Evolutionary conservation across 2,888 invertebrate genomes (phyloP).

Genomic region (Pinctada fucata): DNA sequence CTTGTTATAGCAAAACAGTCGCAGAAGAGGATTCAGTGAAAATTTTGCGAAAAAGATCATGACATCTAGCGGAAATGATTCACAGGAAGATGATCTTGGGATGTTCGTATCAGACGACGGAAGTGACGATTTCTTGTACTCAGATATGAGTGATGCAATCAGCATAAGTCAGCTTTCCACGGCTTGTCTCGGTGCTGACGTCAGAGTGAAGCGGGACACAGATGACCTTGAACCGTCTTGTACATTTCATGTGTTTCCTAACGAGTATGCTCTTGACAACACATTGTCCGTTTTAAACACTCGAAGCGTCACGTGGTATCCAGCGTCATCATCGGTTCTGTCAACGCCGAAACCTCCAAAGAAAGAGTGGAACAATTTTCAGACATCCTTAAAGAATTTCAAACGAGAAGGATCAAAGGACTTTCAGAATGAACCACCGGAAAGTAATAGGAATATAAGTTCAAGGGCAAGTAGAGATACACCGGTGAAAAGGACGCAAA

Average conservation of each 20-base stretch:
- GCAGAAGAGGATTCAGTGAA: no score
- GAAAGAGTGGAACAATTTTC: background rate
- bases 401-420: background rate
- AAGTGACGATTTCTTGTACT: slow-evolving; percentile 10
- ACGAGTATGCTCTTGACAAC: slow-evolving; percentile 35
- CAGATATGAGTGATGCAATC: slow-evolving; percentile 42
- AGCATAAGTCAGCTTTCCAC: slow-evolving; percentile 60
- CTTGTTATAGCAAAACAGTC: no score
- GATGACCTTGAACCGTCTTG: slow-evolving; percentile 47
- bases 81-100: background rate
- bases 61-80: background rate
- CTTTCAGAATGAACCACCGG: background rate
- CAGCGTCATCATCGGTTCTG: slow-evolving; percentile 6
- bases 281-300: slow-evolving; percentile 28
- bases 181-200: slow-evolving; percentile 53
- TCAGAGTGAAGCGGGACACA: slow-evolving; percentile 33
- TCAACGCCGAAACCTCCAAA: slow-evolving; percentile 12
- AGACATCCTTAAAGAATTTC: background rate
- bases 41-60: background rate
- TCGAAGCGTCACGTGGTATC: slow-evolving; percentile 30
- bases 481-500: background rate
- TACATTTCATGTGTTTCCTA: slow-evolving; percentile 51
- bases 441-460: slow-evolving; percentile 1
- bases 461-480: background rate
- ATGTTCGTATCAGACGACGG: slow-evolving; percentile 16